These are phyloP conservation scores for Chrysochloris asiatica DNA, from an alignment of 2,113 vertebrate genomes.

Conservation along the genomic window DNA sequence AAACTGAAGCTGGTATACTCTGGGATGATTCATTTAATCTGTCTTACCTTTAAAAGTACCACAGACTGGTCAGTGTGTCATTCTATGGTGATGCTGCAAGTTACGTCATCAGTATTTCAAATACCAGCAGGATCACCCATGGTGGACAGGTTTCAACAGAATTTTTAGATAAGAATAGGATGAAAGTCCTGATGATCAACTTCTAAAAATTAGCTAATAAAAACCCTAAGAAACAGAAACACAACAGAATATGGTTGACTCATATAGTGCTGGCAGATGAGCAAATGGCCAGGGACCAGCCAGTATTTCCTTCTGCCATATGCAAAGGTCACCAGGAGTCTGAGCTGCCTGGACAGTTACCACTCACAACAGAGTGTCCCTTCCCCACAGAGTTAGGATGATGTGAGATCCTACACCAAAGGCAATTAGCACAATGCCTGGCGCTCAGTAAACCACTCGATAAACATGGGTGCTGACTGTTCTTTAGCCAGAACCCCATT, in stretches of 20 bases:
- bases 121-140: background rate
- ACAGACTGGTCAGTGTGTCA: background rate
- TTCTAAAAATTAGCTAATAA: background rate
- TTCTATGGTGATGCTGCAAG: background rate
- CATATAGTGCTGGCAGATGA: background rate
- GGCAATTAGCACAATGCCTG: background rate
- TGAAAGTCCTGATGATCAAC: background rate
- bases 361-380: background rate
- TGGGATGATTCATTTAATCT: background rate
- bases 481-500: background rate
- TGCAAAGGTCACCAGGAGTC: background rate
- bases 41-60: background rate
- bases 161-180: background rate
- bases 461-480: background rate
- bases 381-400: too few species aligned
- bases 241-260: background rate
- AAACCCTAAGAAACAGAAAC: background rate
- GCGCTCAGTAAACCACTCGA: background rate
- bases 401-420: accelerated
- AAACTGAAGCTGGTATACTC: background rate
- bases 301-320: background rate
- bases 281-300: background rate
- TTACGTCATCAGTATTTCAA: background rate
- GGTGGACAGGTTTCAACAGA: background rate
- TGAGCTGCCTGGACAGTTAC: background rate